phyloP scores from a whole-genome alignment of 2,888 invertebrate species.

The Leucophenga montana region DNA sequence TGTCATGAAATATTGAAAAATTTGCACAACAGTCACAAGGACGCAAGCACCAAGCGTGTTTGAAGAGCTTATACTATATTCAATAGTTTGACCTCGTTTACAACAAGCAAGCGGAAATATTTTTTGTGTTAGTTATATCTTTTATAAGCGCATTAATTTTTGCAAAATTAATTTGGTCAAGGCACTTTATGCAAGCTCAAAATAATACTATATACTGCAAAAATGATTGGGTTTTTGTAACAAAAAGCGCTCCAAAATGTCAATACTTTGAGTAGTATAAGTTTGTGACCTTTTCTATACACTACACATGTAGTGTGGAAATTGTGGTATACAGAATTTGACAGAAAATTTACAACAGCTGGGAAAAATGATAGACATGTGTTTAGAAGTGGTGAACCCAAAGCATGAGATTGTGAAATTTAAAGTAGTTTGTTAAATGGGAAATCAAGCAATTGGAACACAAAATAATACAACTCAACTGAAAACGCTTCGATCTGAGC shows the following conservation, averaged over 20 bases:
- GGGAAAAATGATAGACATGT: no score
- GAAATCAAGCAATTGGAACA: no score
- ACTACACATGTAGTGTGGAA: background rate
- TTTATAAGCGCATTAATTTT: slow-evolving; percentile 29
- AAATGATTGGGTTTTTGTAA: background rate
- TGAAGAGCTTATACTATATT: slow-evolving; percentile 10
- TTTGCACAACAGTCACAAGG: background rate
- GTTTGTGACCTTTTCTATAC: no score
- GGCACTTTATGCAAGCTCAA: slow-evolving; percentile 1
- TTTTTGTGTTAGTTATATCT: background rate
- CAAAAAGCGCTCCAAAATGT: slow-evolving; percentile 7
- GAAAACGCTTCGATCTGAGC: no score
- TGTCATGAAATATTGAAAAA: slow-evolving; percentile 41
- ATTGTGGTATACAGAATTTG: background rate
- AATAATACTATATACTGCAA: background rate
- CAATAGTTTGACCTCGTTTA: slow-evolving; percentile 24
- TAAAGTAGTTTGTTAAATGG: no score
- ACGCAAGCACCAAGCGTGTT: background rate
- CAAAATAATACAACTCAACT: no score
- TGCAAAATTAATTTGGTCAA: slow-evolving; percentile 24
- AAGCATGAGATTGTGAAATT: no score
- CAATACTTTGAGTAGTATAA: background rate
- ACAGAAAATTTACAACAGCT: no score
- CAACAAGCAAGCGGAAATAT: slow-evolving; percentile 19
- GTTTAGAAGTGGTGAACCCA: no score